Percentiles rank a stretch among this genome's conserved stretches.
Evolutionary conservation across 2,888 invertebrate genomes (phyloP).

Genomic region (Tetrapedia diversipes): DNA sequence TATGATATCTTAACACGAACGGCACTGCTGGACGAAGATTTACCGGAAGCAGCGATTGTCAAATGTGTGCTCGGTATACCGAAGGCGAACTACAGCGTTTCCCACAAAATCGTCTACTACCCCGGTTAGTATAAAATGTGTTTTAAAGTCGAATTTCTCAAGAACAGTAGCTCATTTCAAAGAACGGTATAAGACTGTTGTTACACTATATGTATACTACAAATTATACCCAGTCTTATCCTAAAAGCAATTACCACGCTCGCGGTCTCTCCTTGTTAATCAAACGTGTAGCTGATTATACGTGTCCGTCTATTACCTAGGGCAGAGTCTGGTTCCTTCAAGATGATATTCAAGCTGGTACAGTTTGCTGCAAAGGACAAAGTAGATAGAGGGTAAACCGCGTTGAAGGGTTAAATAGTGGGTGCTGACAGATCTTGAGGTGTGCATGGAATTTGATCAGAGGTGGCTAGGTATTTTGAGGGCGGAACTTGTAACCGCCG

Average conservation of each 20-base stretch:
- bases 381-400: slow-evolving; percentile 36
- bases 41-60: slow-evolving; percentile 74
- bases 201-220: too few relatives aligned
- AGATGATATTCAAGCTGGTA: slow-evolving; percentile 40
- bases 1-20: slow-evolving; percentile 78
- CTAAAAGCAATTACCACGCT: too few relatives aligned
- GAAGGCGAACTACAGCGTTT: slow-evolving; percentile 76
- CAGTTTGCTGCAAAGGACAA: slow-evolving; percentile 50
- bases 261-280: too few relatives aligned
- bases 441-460: slow-evolving; percentile 53
- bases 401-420: slow-evolving; percentile 53
- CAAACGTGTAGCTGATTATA: slow-evolving; percentile 34
- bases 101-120: slow-evolving; percentile 76
- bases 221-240: too few relatives aligned
- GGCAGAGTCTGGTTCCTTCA: slow-evolving; percentile 18
- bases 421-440: slow-evolving; percentile 46
- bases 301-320: slow-evolving; percentile 37
- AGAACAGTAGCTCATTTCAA: too few relatives aligned
- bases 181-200: too few relatives aligned
- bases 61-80: slow-evolving; percentile 79
- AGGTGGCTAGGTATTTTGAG: slow-evolving; percentile 53
- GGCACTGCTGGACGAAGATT: slow-evolving; percentile 74
- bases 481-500: slow-evolving; percentile 57
- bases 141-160: too few relatives aligned
- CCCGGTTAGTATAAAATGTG: slow-evolving; percentile 75